Base-by-base conservation (phyloP, 2,797 vertebrate species). In the Tachyglossus aculeatus region DNA sequence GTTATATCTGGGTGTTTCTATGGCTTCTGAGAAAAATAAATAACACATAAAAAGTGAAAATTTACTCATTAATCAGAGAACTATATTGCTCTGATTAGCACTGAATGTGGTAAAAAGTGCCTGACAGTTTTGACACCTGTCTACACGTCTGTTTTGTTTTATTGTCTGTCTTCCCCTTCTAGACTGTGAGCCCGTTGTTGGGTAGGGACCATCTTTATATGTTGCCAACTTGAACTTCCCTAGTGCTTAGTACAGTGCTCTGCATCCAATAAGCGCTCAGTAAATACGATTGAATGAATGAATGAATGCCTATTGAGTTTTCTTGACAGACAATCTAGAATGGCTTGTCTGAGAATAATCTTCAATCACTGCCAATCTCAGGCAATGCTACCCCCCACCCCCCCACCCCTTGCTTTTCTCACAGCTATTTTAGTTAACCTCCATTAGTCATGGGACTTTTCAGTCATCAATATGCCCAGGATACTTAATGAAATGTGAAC, bases 1-100 rank as follows among this genome's bases (percentile, higher is more conserved):
- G 81, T 90, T 88, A 88, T 86, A 75, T 84, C 59, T 33, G 67
- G 61, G n/a, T 67, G 48, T 84, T 87, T 87, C 81, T 78, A 74
- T 83, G 71, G 52, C 73, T 88, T 69, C 76, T 45, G 83, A 88
- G 80, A 86, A n/a, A n/a, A 79, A 87, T 88, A 87, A 67, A 77
- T 80, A 83, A 69, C 72, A 77, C 74, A 62, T 54, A 67, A 78
- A 37, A 77, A 56, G 7, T 80, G 81, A 71, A 56, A 85, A 85
- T 82, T 66, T 83, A 43, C 47, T 62, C 39, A 29, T 78, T 80
- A 71, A 85, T 89, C 80, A 88, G 84, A 88, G 75, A 85, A 78
- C 72, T 86, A 53, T 81, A 77, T 82, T 75, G 44, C 73, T 76
- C 55, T 48, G 47, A 80, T 64, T 61, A 57, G 63, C 82, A 51